Evolutionary conservation across 2,113 vertebrate species (phyloP), one percentile per base, ranked within the genome.

Genomic region (Crotalus helleri): DNA sequence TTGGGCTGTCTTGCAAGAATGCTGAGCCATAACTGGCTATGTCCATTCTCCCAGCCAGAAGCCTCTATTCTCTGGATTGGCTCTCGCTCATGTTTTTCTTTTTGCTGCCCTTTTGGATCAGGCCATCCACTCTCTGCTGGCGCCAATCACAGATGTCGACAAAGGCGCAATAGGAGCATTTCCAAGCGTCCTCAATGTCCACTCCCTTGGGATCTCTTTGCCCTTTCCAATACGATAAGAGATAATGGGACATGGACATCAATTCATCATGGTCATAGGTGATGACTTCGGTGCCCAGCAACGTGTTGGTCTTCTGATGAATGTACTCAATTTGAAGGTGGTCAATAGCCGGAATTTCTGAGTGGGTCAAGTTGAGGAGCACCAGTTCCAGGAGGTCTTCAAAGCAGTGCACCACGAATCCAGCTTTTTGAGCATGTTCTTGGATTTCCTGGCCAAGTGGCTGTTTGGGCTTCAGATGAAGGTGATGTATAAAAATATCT

Each of bases 111-210:
- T 69, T 89, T 10, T 21, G 7, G 1, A 2, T 3, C 17, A 57
- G 39, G n/a, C 12, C 4, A 5, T 33, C 49, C 1, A 24, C 58
- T 49, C 13, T 93, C 15, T 19, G 88, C 46, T 81, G 94, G 74
- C 93, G 96, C 98, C 98, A 98, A 8, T 97, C 95, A 92, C 98
- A 98, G 85, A 96, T 94, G 69, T 96, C 95, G 57, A 92, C 88
- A 87, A 96, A 98, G 33, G 4, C 88, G 29, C 98, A 98, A 1
- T 86, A 95, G 88, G 33, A 94, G 88, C 98, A 98, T 89, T 98
- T 98, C 98, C 98, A 98, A 0, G 96, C 97, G 44, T 98, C 98
- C 93, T 98, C 98, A 19, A 98, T 96, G 29, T 98, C 98, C 91
- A 98, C 97, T 1, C 98, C 98, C 86, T 92, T 95, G 29, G 97